These are phyloP conservation scores for Oreochromis spilurus DNA, from an alignment of 2,113 vertebrate species.

Conservation along the genomic window DNA sequence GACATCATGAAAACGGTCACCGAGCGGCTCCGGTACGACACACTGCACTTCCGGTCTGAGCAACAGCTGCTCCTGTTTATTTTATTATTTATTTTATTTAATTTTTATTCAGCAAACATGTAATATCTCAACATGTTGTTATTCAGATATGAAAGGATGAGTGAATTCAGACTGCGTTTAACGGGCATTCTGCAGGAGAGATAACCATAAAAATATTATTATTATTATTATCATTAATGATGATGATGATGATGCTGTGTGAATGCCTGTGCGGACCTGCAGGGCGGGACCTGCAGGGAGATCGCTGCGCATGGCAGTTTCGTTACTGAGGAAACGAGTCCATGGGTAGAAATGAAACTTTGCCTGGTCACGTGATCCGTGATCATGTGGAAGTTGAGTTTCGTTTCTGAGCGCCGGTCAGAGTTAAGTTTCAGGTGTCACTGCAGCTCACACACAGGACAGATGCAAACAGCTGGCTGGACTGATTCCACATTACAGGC, in stretches of 20 bases:
- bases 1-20: background rate
- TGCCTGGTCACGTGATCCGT: background rate
- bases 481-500: background rate
- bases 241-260: background rate
- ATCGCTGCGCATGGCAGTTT: background rate
- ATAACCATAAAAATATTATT: background rate
- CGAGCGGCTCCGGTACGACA: background rate
- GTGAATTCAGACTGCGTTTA: background rate
- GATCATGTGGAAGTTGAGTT: background rate
- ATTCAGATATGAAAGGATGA: no score
- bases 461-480: background rate
- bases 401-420: background rate
- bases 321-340: background rate
- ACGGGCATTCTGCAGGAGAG: background rate
- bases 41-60: background rate
- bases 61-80: background rate
- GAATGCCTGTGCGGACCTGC: background rate
- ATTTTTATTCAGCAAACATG: background rate
- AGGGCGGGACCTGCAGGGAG: background rate
- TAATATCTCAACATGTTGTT: background rate
- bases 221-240: accelerated
- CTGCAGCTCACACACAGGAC: background rate
- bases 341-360: background rate
- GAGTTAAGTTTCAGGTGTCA: background rate
- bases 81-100: background rate